These are phyloP conservation scores for Clostera curtula DNA, from an alignment of 2,888 invertebrate species.

Conservation along the genomic window DNA sequence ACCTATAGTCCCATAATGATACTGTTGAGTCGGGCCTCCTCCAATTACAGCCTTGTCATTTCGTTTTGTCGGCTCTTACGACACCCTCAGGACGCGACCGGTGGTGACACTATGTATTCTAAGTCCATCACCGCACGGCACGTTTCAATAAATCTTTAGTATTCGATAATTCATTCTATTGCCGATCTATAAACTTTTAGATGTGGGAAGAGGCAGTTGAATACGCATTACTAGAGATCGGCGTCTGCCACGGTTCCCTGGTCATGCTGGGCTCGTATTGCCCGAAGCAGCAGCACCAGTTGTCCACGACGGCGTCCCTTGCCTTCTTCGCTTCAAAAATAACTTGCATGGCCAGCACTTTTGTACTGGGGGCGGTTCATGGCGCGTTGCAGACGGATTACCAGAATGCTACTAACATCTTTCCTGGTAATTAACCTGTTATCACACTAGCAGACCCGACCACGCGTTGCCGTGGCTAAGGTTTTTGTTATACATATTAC, in stretches of 20 bases:
- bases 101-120: too few relatives aligned
- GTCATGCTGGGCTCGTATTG: conserved; percentile 57
- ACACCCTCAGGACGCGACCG: too few relatives aligned
- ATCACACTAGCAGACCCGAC: too few relatives aligned
- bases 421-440: conserved; percentile 39
- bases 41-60: too few relatives aligned
- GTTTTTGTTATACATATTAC: too few relatives aligned
- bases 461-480: too few relatives aligned
- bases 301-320: conserved; percentile 40
- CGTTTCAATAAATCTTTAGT: too few relatives aligned
- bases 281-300: conserved; percentile 39
- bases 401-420: conserved; percentile 40
- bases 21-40: conserved; percentile 9
- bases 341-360: conserved; percentile 35
- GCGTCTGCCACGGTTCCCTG: conserved; percentile 51
- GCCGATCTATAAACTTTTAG: too few relatives aligned
- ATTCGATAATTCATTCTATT: too few relatives aligned
- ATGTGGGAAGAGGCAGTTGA: conserved; percentile 64
- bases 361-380: conserved; percentile 49
- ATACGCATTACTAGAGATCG: conserved; percentile 53
- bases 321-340: conserved; percentile 45
- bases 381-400: conserved; percentile 52
- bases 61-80: too few relatives aligned
- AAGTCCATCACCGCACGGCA: too few relatives aligned
- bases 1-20: neutral